Percentiles rank a stretch among this genome's conserved stretches.
These are phyloP conservation scores for Acronicta aceris DNA, from an alignment of 2,888 invertebrate genomes.

Conservation along the genomic window DNA sequence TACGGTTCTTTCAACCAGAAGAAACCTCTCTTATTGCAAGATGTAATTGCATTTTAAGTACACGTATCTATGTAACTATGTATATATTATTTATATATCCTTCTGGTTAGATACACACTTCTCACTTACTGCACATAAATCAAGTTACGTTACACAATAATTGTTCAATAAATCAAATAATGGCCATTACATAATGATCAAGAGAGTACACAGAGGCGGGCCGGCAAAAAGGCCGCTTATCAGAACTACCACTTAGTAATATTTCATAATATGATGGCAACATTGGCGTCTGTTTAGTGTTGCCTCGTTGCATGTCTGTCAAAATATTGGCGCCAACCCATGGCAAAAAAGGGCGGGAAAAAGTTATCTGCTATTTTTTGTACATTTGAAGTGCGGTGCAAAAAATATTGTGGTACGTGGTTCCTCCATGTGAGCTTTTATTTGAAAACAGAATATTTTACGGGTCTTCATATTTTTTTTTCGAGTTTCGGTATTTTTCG, in stretches of 20 bases:
- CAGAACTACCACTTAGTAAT: slow-evolving; percentile 79
- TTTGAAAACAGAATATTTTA: slow-evolving; percentile 9
- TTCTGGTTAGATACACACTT: slow-evolving; percentile 41
- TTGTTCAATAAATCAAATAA: slow-evolving; percentile 58
- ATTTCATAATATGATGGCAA: slow-evolving; percentile 73
- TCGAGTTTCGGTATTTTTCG: neutral
- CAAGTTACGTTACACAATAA: slow-evolving; percentile 52
- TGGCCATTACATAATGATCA: slow-evolving; percentile 57
- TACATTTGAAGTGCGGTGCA: slow-evolving; percentile 29
- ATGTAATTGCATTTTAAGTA: slow-evolving; percentile 44
- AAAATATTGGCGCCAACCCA: slow-evolving; percentile 79
- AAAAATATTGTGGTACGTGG: slow-evolving; percentile 37
- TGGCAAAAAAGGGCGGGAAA: slow-evolving; percentile 55
- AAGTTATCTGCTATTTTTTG: slow-evolving; percentile 50
- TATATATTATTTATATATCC: slow-evolving; percentile 32
- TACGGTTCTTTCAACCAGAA: neutral
- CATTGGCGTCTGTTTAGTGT: slow-evolving; percentile 74
- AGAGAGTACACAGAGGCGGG: slow-evolving; percentile 55
- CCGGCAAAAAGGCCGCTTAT: slow-evolving; percentile 73
- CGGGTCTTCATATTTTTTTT: slow-evolving; percentile 6
- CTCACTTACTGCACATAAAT: slow-evolving; percentile 53
- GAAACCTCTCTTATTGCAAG: slow-evolving; percentile 19
- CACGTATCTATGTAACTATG: slow-evolving; percentile 16
- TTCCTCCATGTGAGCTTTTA: slow-evolving; percentile 28
- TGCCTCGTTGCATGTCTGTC: slow-evolving; percentile 69